A percentile compares a stretch with the other conserved stretches of the same genome.
Evolutionary conservation across 2,888 invertebrate species (phyloP).

Genomic region (Acleris sparsana): DNA sequence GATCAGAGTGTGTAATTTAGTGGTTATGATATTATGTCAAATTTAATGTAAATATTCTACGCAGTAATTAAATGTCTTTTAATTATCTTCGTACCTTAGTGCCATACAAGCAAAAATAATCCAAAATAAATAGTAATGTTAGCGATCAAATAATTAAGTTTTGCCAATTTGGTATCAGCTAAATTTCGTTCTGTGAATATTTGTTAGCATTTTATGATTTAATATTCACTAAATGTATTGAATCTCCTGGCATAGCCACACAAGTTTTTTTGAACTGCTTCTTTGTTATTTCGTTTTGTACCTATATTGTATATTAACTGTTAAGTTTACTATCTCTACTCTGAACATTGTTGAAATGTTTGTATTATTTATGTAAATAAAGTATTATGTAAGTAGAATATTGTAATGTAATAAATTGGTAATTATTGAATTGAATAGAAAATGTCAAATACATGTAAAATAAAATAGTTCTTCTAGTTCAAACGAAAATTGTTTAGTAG

Average conservation of each 20-base stretch:
- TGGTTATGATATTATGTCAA: constrained; percentile 44
- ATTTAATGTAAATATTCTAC: constrained; percentile 57
- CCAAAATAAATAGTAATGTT: constrained; percentile 39
- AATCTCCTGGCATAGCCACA: constrained; percentile 52
- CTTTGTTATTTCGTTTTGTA: constrained; percentile 75
- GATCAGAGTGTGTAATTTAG: constrained; percentile 43
- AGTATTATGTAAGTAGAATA: constrained; percentile 64
- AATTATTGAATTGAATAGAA: constrained; percentile 55
- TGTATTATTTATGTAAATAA: constrained; percentile 81
- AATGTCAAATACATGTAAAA: constrained; percentile 60
- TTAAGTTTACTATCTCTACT: constrained; percentile 68
- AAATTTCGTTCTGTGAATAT: constrained; percentile 14
- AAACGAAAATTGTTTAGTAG: constrained; percentile 63
- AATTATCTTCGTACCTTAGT: constrained; percentile 40
- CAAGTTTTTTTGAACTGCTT: constrained; percentile 43
- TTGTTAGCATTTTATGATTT: constrained; percentile 14
- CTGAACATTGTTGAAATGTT: constrained; percentile 75
- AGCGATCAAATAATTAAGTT: constrained; percentile 47
- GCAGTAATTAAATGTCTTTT: constrained; percentile 39
- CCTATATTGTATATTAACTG: constrained; percentile 70
- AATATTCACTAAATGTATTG: constrained; percentile 20
- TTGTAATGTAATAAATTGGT: constrained; percentile 49
- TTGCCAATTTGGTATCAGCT: constrained; percentile 11
- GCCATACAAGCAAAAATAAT: constrained; percentile 33
- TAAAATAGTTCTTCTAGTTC: constrained; percentile 58